Evolutionary conservation across 2,888 invertebrate genomes (phyloP).

Genomic region (Drosophila cognata): DNA sequence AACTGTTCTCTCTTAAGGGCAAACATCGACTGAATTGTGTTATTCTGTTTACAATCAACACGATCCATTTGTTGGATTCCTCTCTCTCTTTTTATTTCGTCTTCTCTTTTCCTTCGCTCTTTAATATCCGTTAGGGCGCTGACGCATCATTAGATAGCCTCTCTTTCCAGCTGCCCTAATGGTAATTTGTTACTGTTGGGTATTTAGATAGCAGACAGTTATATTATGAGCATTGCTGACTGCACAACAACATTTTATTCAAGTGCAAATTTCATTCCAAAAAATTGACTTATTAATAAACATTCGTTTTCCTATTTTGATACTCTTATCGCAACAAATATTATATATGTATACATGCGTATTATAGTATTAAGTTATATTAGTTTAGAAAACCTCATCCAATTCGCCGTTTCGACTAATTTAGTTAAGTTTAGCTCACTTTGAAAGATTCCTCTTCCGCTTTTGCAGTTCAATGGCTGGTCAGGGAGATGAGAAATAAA

Average conservation of each 20-base stretch:
- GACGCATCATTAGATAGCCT: neutral
- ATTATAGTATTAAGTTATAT: neutral
- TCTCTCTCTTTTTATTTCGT: neutral
- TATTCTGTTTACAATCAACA: neutral
- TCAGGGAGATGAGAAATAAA: neutral
- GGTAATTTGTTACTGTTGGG: neutral
- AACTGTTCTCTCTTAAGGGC: conserved; percentile 4
- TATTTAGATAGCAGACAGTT: neutral
- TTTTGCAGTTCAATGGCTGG: neutral
- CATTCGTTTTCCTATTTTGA: neutral
- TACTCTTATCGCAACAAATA: neutral
- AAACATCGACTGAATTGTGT: conserved; percentile 17
- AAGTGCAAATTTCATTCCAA: neutral
- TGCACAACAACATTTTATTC: too few species aligned
- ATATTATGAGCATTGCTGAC: neutral
- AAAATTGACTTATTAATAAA: neutral
- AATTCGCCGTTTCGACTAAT: conserved; percentile 38
- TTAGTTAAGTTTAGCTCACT: conserved; percentile 27
- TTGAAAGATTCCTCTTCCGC: conserved; percentile 10
- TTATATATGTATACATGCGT: neutral
- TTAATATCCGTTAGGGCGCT: neutral
- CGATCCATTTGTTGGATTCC: neutral
- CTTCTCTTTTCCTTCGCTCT: neutral
- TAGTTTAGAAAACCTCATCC: neutral
- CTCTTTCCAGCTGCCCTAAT: neutral